These are phyloP conservation scores for Tokudaia tokunoshimensis DNA, from an alignment of 2,797 vertebrate genomes.

Conservation along the genomic window DNA sequence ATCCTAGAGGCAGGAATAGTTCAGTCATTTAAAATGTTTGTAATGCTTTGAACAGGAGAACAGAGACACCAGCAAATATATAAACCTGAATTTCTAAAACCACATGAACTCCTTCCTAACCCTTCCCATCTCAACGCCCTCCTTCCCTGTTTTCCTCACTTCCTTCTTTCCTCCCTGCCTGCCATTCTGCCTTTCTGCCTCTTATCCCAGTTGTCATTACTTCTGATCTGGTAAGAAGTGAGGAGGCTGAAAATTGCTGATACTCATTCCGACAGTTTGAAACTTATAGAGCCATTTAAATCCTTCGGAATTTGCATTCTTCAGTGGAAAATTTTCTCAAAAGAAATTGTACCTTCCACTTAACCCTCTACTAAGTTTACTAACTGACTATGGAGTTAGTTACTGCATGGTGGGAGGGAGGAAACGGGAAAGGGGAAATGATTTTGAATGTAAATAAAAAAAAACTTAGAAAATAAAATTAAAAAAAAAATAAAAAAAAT, in stretches of 20 bases:
- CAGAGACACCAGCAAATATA: not conserved
- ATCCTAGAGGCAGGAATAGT: not conserved
- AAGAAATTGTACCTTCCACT: not conserved
- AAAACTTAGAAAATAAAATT: too few relatives aligned
- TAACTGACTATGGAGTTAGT: not conserved
- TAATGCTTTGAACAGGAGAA: not conserved
- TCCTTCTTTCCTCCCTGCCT: not conserved
- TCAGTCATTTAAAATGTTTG: not conserved
- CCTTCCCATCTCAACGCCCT: too few relatives aligned
- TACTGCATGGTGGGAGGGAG: too few relatives aligned
- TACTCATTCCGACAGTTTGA: not conserved
- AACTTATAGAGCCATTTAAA: not conserved
- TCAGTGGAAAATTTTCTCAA: too few relatives aligned
- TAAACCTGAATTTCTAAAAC: not conserved
- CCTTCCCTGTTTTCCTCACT: too few relatives aligned
- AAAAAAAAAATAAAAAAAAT: too few relatives aligned
- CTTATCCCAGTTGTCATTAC: not conserved
- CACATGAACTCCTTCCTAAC: not conserved
- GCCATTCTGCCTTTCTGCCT: not conserved
- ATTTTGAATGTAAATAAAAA: too few relatives aligned
- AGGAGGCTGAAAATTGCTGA: not conserved
- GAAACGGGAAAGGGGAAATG: too few relatives aligned
- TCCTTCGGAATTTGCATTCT: not conserved
- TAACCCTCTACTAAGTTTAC: not conserved
- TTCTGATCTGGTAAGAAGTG: not conserved